Base-by-base conservation (phyloP, 1,140 invertebrate species). In the Cecropterus lyciades region DNA sequence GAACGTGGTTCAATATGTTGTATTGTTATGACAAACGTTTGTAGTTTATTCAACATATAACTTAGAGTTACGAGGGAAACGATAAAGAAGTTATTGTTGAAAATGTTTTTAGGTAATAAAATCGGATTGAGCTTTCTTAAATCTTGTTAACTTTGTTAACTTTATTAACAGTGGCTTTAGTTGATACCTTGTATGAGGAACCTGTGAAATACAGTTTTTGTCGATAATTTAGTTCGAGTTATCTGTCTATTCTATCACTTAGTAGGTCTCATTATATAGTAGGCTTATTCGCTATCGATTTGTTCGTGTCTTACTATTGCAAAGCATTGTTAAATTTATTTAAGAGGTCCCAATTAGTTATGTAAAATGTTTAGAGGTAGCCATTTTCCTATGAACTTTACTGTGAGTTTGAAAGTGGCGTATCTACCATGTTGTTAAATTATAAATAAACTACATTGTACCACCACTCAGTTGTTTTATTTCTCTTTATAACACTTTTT, bases 401-500 rank as follows among this genome's bases (percentile, higher is more conserved):
- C 49, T 73, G 84, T 74, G 75, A 83, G 64, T 86, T 81, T 91
- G 89, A 87, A 92, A 92, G 87, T 92, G 92, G 89, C 86, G 74
- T 84, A 87, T 87, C 92, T 89, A 89, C 83, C 82, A 92, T 91
- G 92, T 93, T 93, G 92, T 93, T 93, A 93, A 92, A 92, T 92
- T 92, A 93, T 92, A 92, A 92, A 92, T 92, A 93, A 91, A 93
- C 86, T 91, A 93, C 89, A 93, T 93, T 93, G 89, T 93, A 93
- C 90, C 90, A 93, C 91, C 89, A 79, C 33, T 6, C 42, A 43
- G 52, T 71, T 80, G 79, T 88, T 85, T 89, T 74, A 83, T 84
- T 86, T 79, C 17, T 52, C 7, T 42, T 16, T 33, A 6, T 10
- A 15, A 24, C 13, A 24, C 42, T 3, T 33, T 33, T 33, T 33